Conservation (phyloP, 2,113 vertebrate genomes). For the Syngnathus floridae region DNA sequence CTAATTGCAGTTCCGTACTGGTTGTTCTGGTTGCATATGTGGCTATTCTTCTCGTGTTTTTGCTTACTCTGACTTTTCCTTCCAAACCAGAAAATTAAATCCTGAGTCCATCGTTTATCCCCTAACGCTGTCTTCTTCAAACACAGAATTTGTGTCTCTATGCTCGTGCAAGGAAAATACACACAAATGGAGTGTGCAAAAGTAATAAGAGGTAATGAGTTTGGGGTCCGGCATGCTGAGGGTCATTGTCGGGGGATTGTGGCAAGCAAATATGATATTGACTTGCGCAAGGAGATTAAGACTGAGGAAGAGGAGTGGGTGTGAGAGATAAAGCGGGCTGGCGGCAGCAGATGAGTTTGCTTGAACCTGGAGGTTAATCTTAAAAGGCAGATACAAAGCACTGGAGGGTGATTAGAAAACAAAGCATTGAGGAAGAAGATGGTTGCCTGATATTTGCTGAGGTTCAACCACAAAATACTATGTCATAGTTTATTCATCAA, state of each 20-base stretch:
- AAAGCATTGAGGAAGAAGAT: background rate
- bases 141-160: background rate
- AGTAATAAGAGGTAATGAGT: conserved; percentile 59
- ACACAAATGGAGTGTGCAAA: conserved; percentile 25
- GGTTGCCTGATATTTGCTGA: background rate
- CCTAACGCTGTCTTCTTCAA: background rate
- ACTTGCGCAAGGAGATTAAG: conserved; percentile 65
- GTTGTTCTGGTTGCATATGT: background rate
- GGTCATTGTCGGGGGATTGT: conserved; percentile 45
- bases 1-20: background rate
- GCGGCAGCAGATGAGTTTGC: conserved; percentile 24
- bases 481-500: too few species aligned
- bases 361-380: conserved; percentile 31
- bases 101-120: background rate
- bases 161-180: conserved; percentile 15
- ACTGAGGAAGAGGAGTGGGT: conserved; percentile 44
- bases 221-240: conserved; percentile 33
- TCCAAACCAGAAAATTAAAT: background rate
- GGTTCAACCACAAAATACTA: background rate
- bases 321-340: conserved; percentile 38
- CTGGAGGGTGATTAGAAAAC: conserved; percentile 5
- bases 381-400: conserved; percentile 29
- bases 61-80: conserved; percentile 1
- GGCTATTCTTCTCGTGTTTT: background rate
- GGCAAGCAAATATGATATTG: conserved; percentile 56